These are phyloP conservation scores for Caenorhabditis sp. DNA, from an alignment of 2,888 invertebrate genomes.

Conservation along the genomic window DNA sequence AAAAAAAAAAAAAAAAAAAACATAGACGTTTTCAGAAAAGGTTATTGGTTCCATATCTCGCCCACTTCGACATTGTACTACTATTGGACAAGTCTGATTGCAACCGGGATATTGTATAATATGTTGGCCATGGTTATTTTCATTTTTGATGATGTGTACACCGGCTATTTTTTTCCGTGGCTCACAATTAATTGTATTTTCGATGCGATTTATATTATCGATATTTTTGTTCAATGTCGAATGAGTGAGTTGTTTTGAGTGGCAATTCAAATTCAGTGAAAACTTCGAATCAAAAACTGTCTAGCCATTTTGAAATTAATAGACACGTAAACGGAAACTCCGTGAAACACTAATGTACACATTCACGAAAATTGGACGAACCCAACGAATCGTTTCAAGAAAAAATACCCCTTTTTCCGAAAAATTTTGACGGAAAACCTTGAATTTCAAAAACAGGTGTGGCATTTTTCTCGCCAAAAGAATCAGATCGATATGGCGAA, in stretches of 20 bases:
- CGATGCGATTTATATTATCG: slow-evolving; percentile 53
- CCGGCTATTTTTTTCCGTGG: slow-evolving; percentile 48
- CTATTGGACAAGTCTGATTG: slow-evolving; percentile 63
- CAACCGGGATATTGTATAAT: slow-evolving; percentile 63
- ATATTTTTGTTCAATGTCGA: slow-evolving; percentile 57
- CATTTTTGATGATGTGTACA: slow-evolving; percentile 64
- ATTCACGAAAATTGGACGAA: too few species aligned
- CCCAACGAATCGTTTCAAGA: too few species aligned
- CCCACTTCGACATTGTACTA: slow-evolving; percentile 50
- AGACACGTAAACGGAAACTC: too few species aligned
- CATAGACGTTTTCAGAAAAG: slow-evolving; percentile 18
- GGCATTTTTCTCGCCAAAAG: too few species aligned
- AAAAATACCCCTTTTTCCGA: too few species aligned
- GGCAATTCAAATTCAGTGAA: too few species aligned
- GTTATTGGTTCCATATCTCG: slow-evolving; percentile 22
- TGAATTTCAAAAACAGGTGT: too few species aligned
- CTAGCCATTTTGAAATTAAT: too few species aligned
- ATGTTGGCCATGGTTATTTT: slow-evolving; percentile 64
- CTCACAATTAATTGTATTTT: slow-evolving; percentile 49
- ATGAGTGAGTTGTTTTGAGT: slow-evolving; percentile 39
- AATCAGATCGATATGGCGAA: too few species aligned
- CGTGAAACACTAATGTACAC: too few species aligned
- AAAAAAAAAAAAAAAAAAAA: not conserved
- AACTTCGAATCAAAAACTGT: too few species aligned
- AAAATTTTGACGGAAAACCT: too few species aligned